These are phyloP conservation scores for Sitophilus oryzae DNA, from an alignment of 1,140 invertebrate species.

Conservation along the genomic window DNA sequence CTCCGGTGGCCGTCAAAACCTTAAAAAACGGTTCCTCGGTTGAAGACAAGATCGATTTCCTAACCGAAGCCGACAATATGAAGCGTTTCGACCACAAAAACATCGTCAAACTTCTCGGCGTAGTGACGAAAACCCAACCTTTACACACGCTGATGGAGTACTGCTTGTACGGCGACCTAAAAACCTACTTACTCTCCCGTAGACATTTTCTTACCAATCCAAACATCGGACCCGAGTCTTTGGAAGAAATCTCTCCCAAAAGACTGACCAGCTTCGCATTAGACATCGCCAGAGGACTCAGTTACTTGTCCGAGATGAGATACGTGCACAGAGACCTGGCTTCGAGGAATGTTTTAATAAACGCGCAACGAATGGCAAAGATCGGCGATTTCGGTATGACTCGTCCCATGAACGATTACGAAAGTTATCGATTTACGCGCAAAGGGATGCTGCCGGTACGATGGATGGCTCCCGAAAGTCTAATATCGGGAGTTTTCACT, in stretches of 20 bases:
- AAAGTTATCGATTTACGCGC: conserved; percentile 81
- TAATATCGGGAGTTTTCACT: conserved; percentile 76
- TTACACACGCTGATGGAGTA: conserved; percentile 91
- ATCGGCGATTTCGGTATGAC: conserved; percentile 93
- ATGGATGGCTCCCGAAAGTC: conserved; percentile 88
- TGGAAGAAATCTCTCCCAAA: conserved; percentile 68
- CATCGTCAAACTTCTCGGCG: conserved; percentile 78
- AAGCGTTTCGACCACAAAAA: conserved; percentile 88
- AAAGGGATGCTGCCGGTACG: conserved; percentile 64
- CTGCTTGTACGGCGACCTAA: conserved; percentile 88
- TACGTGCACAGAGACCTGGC: conserved; percentile 85
- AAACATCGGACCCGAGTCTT: conserved; percentile 34
- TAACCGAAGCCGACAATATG: conserved; percentile 91
- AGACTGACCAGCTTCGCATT: conserved; percentile 78
- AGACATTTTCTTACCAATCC: conserved; percentile 73
- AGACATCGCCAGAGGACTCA: conserved; percentile 79
- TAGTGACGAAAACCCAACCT: conserved; percentile 78
- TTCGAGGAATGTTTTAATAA: conserved; percentile 83
- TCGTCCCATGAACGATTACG: conserved; percentile 77
- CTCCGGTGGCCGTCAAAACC: conserved; percentile 86
- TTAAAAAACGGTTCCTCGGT: conserved; percentile 73
- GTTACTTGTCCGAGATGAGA: conserved; percentile 71
- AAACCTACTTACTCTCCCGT: conserved; percentile 78
- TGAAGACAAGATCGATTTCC: conserved; percentile 86
- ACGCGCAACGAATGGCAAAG: conserved; percentile 74